Conservation (phyloP, 2,888 invertebrate species). For the Unio delphinus region DNA sequence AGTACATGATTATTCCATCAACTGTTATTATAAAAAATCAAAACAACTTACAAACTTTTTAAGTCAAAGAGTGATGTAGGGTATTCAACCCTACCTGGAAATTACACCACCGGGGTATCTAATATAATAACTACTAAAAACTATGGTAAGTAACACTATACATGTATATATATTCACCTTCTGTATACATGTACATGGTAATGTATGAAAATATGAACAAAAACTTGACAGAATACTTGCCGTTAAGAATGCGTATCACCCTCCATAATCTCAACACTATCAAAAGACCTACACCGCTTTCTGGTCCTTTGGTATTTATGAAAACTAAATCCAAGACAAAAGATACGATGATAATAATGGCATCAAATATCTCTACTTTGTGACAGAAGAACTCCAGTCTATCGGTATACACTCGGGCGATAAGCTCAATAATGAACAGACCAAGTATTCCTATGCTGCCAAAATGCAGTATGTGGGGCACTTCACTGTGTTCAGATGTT, state of each 20-base stretch:
- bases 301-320: constrained; percentile 55
- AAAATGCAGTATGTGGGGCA: constrained; percentile 64
- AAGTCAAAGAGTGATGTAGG: no score
- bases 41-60: no score
- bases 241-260: constrained; percentile 70
- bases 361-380: constrained; percentile 71
- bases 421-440: constrained; percentile 68
- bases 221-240: constrained; percentile 43
- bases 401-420: constrained; percentile 65
- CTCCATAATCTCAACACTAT: constrained; percentile 71
- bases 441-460: constrained; percentile 64
- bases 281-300: constrained; percentile 66
- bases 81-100: no score
- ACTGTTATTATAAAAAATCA: no score
- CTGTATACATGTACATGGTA: no score
- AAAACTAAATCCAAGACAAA: constrained; percentile 69
- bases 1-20: no score
- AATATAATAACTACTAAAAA: no score
- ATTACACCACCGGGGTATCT: no score
- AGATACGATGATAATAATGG: constrained; percentile 67
- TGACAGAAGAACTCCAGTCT: constrained; percentile 66
- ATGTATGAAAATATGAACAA: no score
- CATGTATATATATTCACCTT: no score
- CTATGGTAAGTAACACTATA: no score
- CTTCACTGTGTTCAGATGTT: constrained; percentile 35